Base-by-base conservation (phyloP, 2,888 invertebrate genomes). In the Drosophila eohydei region DNA sequence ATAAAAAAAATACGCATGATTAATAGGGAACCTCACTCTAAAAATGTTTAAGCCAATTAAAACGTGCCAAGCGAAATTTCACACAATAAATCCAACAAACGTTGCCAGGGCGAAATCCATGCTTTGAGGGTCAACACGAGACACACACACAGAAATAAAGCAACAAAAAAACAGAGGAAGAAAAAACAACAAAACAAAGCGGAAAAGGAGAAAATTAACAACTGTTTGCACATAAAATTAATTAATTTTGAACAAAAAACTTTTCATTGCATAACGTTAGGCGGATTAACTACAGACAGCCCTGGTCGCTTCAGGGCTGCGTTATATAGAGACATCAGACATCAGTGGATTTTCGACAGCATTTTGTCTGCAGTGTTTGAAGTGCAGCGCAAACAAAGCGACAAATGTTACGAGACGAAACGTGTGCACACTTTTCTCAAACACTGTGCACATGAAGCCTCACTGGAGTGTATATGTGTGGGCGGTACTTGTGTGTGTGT, bases 311-410 rank as follows among this genome's bases (percentile, higher is more conserved):
- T 21, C 32, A 28, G 46, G 38, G 44, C 16, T 28, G 11, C 50
- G 34, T n/a, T 26, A 32, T 48, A 74, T 76, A 78, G 54, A 78
- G 78, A 76, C 78, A 76, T 78, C 32, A 67, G 44, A 65, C 64
- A 60, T 50, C 52, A 56, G 30, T 64, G 67, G 48, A 74, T 71
- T 88, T 88, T 85, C 88, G 86, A 85, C 83, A 83, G 88, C 86
- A 88, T 80, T 88, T 72, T 86, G 89, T 83, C 81, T 86, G 84
- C 84, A 88, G 71, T 85, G 89, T 85, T 85, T 85, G 87, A 78
- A 85, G 84, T 86, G 87, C 76, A 78, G 40, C 26, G 66, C 87
- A 85, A 85, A 81, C 85, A 84, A 62, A 74, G 68, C 66, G 79
- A 82, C 62, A 61, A 73, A 76, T 64, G 64, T 67, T 60, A 57